Evolutionary conservation across 2,113 vertebrate species (phyloP), one percentile per base, ranked within the genome.

Genomic region (Tringa solitaria): DNA sequence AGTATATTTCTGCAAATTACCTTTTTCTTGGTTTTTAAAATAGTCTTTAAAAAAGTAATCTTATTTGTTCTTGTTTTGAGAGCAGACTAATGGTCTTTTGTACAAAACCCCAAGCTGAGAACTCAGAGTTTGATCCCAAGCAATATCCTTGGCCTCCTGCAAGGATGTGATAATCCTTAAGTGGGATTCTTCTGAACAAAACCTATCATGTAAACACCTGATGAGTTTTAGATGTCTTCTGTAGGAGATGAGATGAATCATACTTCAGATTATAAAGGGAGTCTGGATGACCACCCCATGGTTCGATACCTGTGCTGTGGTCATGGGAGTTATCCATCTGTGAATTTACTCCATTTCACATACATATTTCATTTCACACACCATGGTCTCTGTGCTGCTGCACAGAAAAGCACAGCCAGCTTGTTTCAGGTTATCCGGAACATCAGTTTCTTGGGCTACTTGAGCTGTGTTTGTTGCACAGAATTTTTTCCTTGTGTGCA

Each of bases 301-400:
- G 48, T 78, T 89, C 3, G 1, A 14, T 90, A 76, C 10, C 18
- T 69, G 33, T 45, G 54, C 39, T 85, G 45, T 10, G 6, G 85
- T 88, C 67, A 90, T 27, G 14, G 67, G 14, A 77, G 64, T 8
- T 72, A 69, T 32, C 32, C 85, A 67, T 60, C 64, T 81, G 75
- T 89, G 64, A 81, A 85, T 85, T 83, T 83, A 91, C 82, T 92
- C 0, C 0, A 73, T 97, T 96, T 82, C 88, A 96, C 78, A 80
- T 64, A 87, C 70, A 79, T 88, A 85, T 88, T 91, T 95, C 79
- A 95, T 96, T 94, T 96, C 94, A 94, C 79, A 93, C 70, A 35
- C 85, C 5, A 10, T 0, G 1, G 63, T 64, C n/a, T 80, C 73
- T n/a, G 28, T 77, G 68, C 75, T 35, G 30, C 82, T 83, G 54